Conservation (phyloP, 2,888 invertebrate genomes). For the Cataglyphis altisquamis region DNA sequence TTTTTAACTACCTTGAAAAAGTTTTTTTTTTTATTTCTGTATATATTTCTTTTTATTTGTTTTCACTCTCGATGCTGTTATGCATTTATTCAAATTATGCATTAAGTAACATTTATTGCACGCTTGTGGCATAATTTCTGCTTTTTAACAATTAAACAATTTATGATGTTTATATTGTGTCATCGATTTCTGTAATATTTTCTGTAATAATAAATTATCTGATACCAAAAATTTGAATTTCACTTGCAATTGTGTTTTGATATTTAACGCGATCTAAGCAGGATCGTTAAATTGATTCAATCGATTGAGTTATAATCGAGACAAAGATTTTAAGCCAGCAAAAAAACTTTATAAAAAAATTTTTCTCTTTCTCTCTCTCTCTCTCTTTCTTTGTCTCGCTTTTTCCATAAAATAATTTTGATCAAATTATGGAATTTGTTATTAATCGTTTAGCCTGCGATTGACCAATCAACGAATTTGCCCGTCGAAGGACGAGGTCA, state of each 20-base stretch:
- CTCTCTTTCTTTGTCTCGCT: neutral
- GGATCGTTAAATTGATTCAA: conserved; percentile 29
- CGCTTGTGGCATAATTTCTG: neutral
- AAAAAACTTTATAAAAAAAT: neutral
- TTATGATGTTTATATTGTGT: neutral
- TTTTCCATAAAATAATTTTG: neutral
- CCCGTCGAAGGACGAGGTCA: conserved; percentile 83
- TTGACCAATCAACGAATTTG: conserved; percentile 72
- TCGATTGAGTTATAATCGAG: conserved; percentile 7
- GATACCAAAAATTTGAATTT: conserved; percentile 12
- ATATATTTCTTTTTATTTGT: neutral
- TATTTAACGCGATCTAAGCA: conserved; percentile 1
- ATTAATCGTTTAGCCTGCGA: conserved; percentile 72
- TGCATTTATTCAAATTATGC: neutral
- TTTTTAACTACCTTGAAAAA: neutral
- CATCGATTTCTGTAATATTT: neutral
- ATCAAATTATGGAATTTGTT: conserved; percentile 11
- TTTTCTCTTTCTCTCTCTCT: neutral
- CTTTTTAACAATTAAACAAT: neutral
- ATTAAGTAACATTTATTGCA: neutral
- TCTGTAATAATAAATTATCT: neutral
- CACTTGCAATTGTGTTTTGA: neutral
- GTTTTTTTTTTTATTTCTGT: neutral
- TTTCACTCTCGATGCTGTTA: neutral
- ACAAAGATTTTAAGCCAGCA: neutral